Percentiles rank a stretch among this genome's conserved stretches.
Evolutionary conservation across 2,888 invertebrate species (phyloP).

Genomic region (Machimus rusticus): DNA sequence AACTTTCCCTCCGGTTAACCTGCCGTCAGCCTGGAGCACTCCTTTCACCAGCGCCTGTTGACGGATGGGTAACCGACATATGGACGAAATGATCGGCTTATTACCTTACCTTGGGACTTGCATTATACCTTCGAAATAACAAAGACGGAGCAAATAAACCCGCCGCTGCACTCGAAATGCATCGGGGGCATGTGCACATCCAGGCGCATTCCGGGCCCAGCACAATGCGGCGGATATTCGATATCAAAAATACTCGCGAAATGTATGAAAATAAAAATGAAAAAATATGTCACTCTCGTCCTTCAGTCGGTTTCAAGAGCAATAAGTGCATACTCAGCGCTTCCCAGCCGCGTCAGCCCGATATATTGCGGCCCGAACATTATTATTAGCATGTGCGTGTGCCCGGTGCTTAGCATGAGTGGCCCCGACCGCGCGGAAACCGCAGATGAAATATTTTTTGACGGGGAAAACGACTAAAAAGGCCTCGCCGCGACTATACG

Average conservation of each 20-base stretch:
- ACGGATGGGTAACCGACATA: constrained; percentile 40
- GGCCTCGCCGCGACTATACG: neutral
- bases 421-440: neutral
- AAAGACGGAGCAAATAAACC: neutral
- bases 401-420: neutral
- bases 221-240: neutral
- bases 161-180: neutral
- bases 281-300: neutral
- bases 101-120: neutral
- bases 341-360: neutral
- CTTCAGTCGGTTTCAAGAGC: constrained; percentile 9
- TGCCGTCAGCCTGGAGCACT: neutral
- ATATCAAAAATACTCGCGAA: neutral
- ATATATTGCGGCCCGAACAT: neutral
- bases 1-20: neutral
- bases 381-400: constrained; percentile 21
- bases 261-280: neutral
- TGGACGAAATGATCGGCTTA: constrained; percentile 36
- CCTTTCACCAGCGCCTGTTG: neutral
- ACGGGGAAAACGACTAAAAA: constrained; percentile 7
- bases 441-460: constrained; percentile 24
- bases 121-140: constrained; percentile 10
- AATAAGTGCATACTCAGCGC: constrained; percentile 17
- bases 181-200: neutral
- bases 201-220: neutral